phyloP scores from a whole-genome alignment of 2,113 vertebrate genomes.

The Grammomys dolichurus region DNA sequence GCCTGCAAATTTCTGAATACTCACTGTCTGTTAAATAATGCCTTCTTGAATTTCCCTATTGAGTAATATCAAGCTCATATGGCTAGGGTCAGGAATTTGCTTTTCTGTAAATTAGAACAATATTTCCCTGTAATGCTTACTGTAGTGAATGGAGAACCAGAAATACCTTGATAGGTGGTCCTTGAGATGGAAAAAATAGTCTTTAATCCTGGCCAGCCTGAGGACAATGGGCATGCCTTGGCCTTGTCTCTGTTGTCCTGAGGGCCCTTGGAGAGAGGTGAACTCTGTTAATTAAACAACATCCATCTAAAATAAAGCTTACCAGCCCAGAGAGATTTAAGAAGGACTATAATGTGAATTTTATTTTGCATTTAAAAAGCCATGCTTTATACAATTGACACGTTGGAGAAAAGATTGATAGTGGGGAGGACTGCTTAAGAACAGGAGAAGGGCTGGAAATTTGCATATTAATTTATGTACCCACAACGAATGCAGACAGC shows the following conservation, averaged over 20 bases:
- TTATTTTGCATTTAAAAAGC: slow-evolving; percentile 82
- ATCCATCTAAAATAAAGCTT: slow-evolving; percentile 76
- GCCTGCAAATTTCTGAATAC: not conserved
- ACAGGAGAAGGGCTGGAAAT: slow-evolving; percentile 69
- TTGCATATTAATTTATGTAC: slow-evolving; percentile 84
- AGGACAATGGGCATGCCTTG: not conserved
- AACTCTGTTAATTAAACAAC: slow-evolving; percentile 79
- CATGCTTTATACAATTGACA: slow-evolving; percentile 71
- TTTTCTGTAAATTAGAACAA: slow-evolving; percentile 60
- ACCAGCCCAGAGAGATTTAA: slow-evolving; percentile 66
- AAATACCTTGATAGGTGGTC: slow-evolving; percentile 76
- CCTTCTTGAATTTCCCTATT: not conserved
- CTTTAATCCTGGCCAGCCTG: slow-evolving; percentile 56
- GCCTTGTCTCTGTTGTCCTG: slow-evolving; percentile 60
- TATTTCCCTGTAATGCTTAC: slow-evolving; percentile 66
- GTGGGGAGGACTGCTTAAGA: slow-evolving; percentile 78
- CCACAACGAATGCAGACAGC: slow-evolving; percentile 81
- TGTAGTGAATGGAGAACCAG: slow-evolving; percentile 59
- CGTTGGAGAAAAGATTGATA: slow-evolving; percentile 73
- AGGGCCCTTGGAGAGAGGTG: slow-evolving; percentile 73
- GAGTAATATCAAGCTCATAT: slow-evolving; percentile 49
- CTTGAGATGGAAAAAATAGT: slow-evolving; percentile 64
- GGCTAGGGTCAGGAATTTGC: slow-evolving; percentile 53
- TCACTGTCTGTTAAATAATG: slow-evolving; percentile 50
- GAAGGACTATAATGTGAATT: slow-evolving; percentile 79